Conservation (phyloP, 2,888 invertebrate genomes). For the Tuta absoluta region DNA sequence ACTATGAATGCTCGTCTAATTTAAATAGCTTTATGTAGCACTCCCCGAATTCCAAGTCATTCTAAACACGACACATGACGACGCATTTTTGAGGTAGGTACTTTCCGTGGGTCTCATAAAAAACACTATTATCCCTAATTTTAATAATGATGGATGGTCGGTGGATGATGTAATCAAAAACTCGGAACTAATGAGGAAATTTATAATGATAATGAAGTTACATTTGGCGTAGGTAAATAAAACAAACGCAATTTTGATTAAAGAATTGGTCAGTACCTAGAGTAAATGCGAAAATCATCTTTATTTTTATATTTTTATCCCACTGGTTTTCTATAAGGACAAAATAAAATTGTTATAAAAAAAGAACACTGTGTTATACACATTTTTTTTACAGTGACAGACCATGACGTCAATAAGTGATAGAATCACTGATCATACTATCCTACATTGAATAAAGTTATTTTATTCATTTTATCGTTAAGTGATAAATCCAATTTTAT, state of each 20-base stretch:
- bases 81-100: background rate
- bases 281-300: too few species aligned
- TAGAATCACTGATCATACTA: too few species aligned
- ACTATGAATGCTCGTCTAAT: constrained; percentile 4
- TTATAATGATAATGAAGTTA: background rate
- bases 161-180: background rate
- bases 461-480: too few species aligned
- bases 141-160: background rate
- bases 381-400: too few species aligned
- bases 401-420: too few species aligned
- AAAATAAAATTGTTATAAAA: too few species aligned
- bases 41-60: constrained; percentile 3
- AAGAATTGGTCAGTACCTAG: too few species aligned
- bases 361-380: too few species aligned
- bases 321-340: too few species aligned
- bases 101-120: background rate
- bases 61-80: background rate
- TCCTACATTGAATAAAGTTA: too few species aligned
- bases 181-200: background rate
- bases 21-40: background rate
- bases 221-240: background rate
- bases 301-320: too few species aligned
- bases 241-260: background rate
- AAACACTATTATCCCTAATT: background rate
- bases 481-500: too few species aligned